phyloP scores from a whole-genome alignment of 2,888 invertebrate genomes.

The Scaptomyza reducta region DNA sequence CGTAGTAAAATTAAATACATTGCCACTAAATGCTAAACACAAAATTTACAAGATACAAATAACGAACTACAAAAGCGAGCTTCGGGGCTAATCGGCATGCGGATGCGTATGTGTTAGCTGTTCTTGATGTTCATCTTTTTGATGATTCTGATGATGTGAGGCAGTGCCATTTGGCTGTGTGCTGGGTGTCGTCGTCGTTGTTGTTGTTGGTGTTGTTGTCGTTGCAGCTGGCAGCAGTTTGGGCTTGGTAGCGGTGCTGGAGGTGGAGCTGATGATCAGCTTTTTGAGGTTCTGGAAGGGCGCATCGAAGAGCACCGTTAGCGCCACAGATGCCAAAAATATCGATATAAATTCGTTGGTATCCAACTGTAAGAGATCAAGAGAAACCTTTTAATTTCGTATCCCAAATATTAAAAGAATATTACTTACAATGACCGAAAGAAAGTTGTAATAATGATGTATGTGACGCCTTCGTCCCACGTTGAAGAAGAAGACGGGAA shows the following conservation, averaged over 20 bases:
- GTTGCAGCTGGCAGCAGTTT: slow-evolving; percentile 18
- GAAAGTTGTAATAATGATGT: slow-evolving; percentile 86
- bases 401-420: background rate
- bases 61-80: slow-evolving; percentile 10
- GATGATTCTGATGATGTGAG: slow-evolving; percentile 11
- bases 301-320: slow-evolving; percentile 88
- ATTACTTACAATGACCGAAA: slow-evolving; percentile 85
- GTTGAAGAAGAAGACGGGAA: slow-evolving; percentile 89
- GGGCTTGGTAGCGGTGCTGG: slow-evolving; percentile 27
- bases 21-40: slow-evolving; percentile 60
- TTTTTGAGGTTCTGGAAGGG: slow-evolving; percentile 89
- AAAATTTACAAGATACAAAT: slow-evolving; percentile 50
- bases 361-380: slow-evolving; percentile 85
- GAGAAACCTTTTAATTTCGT: background rate
- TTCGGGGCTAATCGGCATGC: slow-evolving; percentile 70
- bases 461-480: slow-evolving; percentile 87
- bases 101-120: slow-evolving; percentile 40
- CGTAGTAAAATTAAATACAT: slow-evolving; percentile 56
- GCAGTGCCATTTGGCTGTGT: slow-evolving; percentile 45
- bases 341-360: slow-evolving; percentile 87
- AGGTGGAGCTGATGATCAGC: slow-evolving; percentile 83
- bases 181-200: slow-evolving; percentile 25
- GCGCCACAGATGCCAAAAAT: slow-evolving; percentile 85
- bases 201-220: slow-evolving; percentile 14
- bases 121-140: background rate